These are phyloP conservation scores for Drosophila aldrichi DNA, from an alignment of 2,888 invertebrate genomes.

Conservation along the genomic window DNA sequence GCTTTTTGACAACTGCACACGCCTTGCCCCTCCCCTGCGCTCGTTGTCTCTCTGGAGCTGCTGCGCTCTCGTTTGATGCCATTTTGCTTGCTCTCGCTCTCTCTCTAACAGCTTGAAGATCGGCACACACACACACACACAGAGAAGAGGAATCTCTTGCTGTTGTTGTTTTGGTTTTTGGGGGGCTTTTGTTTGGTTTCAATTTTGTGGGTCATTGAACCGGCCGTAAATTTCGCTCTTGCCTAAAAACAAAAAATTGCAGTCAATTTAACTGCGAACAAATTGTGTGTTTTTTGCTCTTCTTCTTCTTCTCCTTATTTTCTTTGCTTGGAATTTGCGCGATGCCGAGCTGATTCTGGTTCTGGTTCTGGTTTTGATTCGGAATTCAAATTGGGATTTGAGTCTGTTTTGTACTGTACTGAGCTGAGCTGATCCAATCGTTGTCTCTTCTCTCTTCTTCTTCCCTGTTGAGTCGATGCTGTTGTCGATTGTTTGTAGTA, in stretches of 20 bases:
- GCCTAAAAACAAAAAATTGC: constrained; percentile 80
- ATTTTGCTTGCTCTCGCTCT: constrained; percentile 6
- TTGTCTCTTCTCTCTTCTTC: not conserved
- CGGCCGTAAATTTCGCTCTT: constrained; percentile 61
- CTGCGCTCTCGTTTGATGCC: not conserved
- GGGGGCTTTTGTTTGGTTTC: constrained; percentile 73
- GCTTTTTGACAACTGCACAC: constrained; percentile 69
- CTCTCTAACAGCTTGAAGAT: constrained; percentile 48
- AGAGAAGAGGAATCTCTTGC: constrained; percentile 55
- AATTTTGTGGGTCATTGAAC: constrained; percentile 75
- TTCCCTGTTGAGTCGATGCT: not conserved
- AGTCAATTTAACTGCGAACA: constrained; percentile 68
- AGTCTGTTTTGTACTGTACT: constrained; percentile 1
- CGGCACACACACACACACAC: constrained; percentile 11
- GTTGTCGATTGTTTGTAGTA: not conserved
- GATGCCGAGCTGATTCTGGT: constrained; percentile 22
- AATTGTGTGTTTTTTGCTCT: constrained; percentile 22
- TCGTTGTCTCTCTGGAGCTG: not conserved
- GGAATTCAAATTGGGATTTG: not conserved
- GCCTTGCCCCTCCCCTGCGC: constrained; percentile 10
- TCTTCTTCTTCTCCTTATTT: not conserved
- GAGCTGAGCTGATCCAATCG: not conserved
- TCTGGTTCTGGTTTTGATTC: constrained; percentile 4
- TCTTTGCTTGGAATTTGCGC: constrained; percentile 54
- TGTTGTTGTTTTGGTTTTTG: constrained; percentile 56